phyloP scores from a whole-genome alignment of 2,797 vertebrate species.

The Morus bassanus region DNA sequence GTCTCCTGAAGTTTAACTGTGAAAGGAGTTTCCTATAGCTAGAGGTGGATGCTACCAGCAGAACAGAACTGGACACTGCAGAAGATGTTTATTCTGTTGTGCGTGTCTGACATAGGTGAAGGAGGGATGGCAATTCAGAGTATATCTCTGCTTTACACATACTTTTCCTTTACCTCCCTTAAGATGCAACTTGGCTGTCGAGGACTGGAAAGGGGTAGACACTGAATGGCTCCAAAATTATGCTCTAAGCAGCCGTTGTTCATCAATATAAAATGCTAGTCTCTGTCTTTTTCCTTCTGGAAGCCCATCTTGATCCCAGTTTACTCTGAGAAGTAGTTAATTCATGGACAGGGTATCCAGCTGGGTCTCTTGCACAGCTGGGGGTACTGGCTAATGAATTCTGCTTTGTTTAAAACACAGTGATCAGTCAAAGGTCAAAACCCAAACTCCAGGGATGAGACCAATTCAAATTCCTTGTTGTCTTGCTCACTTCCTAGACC shows the following conservation, averaged over 20 bases:
- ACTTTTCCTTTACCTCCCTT: background rate
- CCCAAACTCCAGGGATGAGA: background rate
- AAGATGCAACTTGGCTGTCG: background rate
- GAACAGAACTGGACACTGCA: background rate
- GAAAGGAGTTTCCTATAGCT: background rate
- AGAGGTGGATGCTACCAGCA: background rate
- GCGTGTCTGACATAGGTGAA: background rate
- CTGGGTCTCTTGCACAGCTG: background rate
- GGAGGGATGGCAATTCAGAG: background rate
- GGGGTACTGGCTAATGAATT: background rate
- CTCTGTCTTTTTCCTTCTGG: background rate
- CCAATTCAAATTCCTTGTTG: background rate
- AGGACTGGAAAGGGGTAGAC: background rate
- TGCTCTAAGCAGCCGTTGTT: background rate
- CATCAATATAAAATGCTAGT: background rate
- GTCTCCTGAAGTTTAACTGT: background rate
- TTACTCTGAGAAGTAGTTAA: background rate
- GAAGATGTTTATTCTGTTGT: background rate
- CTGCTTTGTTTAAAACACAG: background rate
- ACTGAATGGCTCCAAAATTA: background rate
- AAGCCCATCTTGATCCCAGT: background rate
- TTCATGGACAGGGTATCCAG: background rate
- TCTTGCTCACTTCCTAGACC: slow-evolving; percentile 5
- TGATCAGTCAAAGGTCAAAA: background rate
- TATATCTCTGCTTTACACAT: background rate